Evolutionary conservation across 2,888 invertebrate genomes (phyloP), one percentile per base, ranked within the genome.

Genomic region (Lasioglossum calceatum): DNA sequence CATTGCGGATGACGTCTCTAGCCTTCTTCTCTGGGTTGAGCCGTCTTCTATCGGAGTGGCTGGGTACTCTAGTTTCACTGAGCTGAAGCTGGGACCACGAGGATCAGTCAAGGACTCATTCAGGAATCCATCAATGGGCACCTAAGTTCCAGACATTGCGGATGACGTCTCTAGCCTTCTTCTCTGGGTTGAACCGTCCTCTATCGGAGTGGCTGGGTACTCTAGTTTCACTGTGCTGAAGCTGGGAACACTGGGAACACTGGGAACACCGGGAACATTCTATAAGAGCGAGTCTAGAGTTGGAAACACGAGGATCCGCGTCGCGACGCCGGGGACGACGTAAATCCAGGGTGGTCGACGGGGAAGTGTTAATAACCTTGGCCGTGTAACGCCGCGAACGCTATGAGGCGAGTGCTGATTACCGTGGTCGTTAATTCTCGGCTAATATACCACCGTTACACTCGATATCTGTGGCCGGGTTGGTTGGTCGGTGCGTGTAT

Each of bases 381-480:
- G 88, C 92, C 90, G 89, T 91, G 90, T 89, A 91, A 91, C 88
- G 85, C 87, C 86, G 87, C 91, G 87, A 89, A 87, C 84, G 90
- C 87, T 90, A 91, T 89, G 90, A 91, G 90, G 82, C 90, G 91
- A 90, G 90, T 87, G 88, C 91, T 90, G 91, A 92, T 91, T 92
- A 91, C 91, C 88, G 89, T 89, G 88, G 88, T 91, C 91, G 91
- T 90, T 90, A 91, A 89, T 92, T 91, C 87, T 78, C 89, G 82
- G 87, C 87, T 91, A 90, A 92, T 92, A 92, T 89, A 89, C 86
- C 87, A 87, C 87, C 86, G 89, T 89, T 91, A 89, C 88, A 91
- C 89, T 77, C 89, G 91, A 82, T 87, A 87, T 78, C 88, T 84
- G 85, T 82, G 90, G 70, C 77, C 80, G 77, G 74, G 39, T 32